phyloP scores from a whole-genome alignment of 2,113 vertebrate species.

The Actinemys pallida region DNA sequence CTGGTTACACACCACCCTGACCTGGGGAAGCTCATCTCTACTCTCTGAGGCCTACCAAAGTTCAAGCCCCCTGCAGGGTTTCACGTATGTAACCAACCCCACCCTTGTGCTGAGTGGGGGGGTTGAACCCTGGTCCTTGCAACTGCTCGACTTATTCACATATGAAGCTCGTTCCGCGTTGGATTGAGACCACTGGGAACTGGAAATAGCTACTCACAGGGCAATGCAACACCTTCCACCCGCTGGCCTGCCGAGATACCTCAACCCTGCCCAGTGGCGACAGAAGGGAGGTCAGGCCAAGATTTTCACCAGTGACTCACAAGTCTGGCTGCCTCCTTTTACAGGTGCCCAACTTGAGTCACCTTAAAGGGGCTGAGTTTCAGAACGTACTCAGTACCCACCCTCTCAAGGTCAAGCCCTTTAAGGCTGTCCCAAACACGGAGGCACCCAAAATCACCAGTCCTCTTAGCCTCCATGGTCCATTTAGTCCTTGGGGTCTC shows the following conservation, averaged over 20 bases:
- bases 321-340: background rate
- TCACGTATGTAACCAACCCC: no score
- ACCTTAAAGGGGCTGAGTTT: background rate
- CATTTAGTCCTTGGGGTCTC: background rate
- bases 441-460: background rate
- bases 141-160: accelerated
- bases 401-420: background rate
- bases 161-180: background rate
- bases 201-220: background rate
- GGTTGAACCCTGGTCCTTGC: background rate
- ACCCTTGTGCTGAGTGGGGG: background rate
- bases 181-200: background rate
- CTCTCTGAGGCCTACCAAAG: background rate
- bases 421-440: background rate
- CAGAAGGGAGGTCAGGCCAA: background rate
- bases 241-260: background rate
- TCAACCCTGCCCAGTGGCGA: background rate
- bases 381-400: background rate
- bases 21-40: background rate
- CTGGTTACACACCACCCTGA: background rate
- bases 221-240: background rate
- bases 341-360: background rate
- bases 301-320: background rate
- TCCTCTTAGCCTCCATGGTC: accelerated
- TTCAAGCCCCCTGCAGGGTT: background rate